A percentile compares a stretch with the other conserved stretches of the same genome.
These are phyloP conservation scores for Aphodius sticticus DNA, from an alignment of 2,888 invertebrate species.

Conservation along the genomic window DNA sequence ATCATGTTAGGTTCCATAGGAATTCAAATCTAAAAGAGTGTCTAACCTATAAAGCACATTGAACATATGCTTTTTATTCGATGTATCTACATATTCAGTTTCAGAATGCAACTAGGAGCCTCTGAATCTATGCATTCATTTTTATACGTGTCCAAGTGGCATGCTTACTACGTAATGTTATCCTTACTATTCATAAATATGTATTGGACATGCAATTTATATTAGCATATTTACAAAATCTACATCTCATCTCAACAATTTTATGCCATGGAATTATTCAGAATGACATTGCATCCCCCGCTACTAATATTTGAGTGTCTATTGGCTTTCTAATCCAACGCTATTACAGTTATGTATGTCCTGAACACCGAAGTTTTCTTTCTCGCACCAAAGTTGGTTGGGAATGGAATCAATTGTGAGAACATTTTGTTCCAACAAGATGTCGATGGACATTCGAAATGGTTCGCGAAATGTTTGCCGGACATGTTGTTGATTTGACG, in stretches of 20 bases:
- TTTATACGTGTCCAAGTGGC: neutral
- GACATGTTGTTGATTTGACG: too few relatives aligned
- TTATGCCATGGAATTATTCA: too few relatives aligned
- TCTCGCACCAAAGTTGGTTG: too few relatives aligned
- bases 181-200: neutral
- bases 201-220: neutral
- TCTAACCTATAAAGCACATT: slow-evolving; percentile 6
- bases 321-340: too few relatives aligned
- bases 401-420: too few relatives aligned
- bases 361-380: too few relatives aligned
- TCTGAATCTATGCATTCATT: neutral
- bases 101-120: neutral
- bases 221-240: neutral
- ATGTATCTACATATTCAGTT: neutral
- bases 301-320: too few relatives aligned
- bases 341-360: too few relatives aligned
- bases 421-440: too few relatives aligned
- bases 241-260: neutral
- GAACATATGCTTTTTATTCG: neutral
- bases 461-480: too few relatives aligned
- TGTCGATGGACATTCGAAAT: too few relatives aligned
- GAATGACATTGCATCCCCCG: too few relatives aligned
- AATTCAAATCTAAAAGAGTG: neutral
- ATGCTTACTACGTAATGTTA: neutral
- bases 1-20: neutral